A percentile compares a stretch with the other conserved stretches of the same genome.
Conservation (phyloP, 2,797 vertebrate species). For the Pipistrellus nathusii region DNA sequence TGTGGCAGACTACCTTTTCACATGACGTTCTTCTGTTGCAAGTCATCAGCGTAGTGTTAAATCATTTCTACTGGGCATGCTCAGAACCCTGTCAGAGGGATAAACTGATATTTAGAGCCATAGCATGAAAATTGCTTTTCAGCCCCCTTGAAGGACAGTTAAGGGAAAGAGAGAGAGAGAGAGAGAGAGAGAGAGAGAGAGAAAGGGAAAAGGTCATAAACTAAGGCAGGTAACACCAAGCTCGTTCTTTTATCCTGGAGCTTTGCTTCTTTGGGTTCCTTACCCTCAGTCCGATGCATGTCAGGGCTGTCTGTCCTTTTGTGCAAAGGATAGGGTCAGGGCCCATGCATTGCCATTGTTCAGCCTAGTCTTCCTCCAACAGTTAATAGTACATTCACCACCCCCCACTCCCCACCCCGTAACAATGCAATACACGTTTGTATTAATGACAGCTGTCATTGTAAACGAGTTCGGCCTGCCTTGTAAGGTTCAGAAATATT, state of each 20-base stretch:
- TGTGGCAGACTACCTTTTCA: conserved; percentile 89
- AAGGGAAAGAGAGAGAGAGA: conserved; percentile 53
- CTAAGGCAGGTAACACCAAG: conserved; percentile 63
- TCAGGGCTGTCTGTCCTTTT: neutral
- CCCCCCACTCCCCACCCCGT: too few relatives aligned
- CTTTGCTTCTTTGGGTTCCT: conserved; percentile 1
- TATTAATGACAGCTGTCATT: conserved; percentile 30
- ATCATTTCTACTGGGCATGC: conserved; percentile 89
- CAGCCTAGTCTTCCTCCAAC: neutral
- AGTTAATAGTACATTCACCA: neutral
- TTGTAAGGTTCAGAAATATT: neutral
- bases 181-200: conserved; percentile 37
- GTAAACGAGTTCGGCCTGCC: neutral
- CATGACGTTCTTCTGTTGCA: conserved; percentile 88
- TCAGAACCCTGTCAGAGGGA: conserved; percentile 80
- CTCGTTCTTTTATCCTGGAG: conserved; percentile 55
- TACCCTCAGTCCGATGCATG: neutral
- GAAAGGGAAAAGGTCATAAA: conserved; percentile 78
- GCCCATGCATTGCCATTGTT: neutral
- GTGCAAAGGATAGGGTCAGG: neutral
- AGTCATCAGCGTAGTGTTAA: conserved; percentile 88
- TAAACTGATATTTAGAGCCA: conserved; percentile 87
- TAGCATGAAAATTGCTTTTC: conserved; percentile 85
- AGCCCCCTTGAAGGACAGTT: conserved; percentile 76
- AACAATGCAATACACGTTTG: neutral